A percentile compares a stretch with the other conserved stretches of the same genome.
phyloP scores from a whole-genome alignment of 1,140 invertebrate genomes.

The Sitodiplosis mosellana region DNA sequence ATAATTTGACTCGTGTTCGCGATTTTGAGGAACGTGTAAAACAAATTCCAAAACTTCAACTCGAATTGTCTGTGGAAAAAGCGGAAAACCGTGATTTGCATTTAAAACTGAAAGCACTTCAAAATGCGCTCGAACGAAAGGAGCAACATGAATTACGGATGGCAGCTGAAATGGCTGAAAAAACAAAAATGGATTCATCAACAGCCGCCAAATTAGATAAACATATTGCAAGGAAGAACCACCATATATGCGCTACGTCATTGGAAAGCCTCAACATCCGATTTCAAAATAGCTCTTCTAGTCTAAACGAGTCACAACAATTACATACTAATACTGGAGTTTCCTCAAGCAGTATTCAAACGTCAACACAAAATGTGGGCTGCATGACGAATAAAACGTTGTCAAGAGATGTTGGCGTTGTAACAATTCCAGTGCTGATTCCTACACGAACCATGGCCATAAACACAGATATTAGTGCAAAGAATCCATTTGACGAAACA shows the following conservation, averaged over 20 bases:
- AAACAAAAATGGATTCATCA: no score
- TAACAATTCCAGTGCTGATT: neutral
- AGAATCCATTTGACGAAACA: no score
- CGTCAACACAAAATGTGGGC: constrained; percentile 34
- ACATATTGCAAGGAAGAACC: constrained; percentile 23
- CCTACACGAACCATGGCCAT: neutral
- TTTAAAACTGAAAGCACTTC: constrained; percentile 48
- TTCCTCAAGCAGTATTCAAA: neutral
- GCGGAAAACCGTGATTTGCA: constrained; percentile 14
- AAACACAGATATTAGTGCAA: neutral
- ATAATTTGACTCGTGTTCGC: constrained; percentile 53
- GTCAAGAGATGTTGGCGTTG: neutral
- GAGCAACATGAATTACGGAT: no score
- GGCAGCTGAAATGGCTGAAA: no score
- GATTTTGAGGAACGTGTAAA: constrained; percentile 74
- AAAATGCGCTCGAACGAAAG: constrained; percentile 28
- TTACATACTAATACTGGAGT: constrained; percentile 8
- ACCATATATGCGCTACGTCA: constrained; percentile 20
- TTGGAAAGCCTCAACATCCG: constrained; percentile 14
- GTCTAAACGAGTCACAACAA: constrained; percentile 7
- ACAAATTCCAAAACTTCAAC: constrained; percentile 56
- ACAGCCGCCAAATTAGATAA: neutral
- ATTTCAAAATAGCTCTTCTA: neutral
- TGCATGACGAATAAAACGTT: constrained; percentile 28
- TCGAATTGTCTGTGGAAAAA: neutral